A percentile compares a stretch with the other conserved stretches of the same genome.
These are phyloP conservation scores for Ennomos quercinarius DNA, from an alignment of 2,888 invertebrate species.

Conservation along the genomic window DNA sequence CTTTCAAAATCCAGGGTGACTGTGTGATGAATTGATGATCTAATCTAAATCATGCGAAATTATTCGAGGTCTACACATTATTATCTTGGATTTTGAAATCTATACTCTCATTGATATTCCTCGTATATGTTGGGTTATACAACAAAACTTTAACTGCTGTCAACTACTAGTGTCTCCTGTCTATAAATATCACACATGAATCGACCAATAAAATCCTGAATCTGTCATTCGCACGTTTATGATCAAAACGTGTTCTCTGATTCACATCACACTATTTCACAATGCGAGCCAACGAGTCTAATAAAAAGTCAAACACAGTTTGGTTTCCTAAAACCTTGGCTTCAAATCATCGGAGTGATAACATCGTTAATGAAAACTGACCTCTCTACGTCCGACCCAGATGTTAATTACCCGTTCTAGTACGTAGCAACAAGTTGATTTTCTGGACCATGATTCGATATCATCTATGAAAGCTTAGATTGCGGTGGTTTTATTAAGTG, in stretches of 20 bases:
- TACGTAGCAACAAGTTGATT: conserved; percentile 38
- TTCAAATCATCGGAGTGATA: conserved; percentile 69
- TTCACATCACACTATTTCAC: conserved; percentile 29
- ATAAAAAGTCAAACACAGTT: conserved; percentile 39
- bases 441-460: conserved; percentile 33
- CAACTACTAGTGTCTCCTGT: not conserved
- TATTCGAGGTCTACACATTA: no score
- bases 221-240: conserved; percentile 22
- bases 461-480: conserved; percentile 23
- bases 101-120: no score
- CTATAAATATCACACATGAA: conserved; percentile 2
- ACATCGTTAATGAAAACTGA: conserved; percentile 75
- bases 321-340: conserved; percentile 73
- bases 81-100: no score
- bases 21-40: no score
- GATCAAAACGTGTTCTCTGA: conserved; percentile 26
- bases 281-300: conserved; percentile 33
- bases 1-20: no score
- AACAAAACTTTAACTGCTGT: not conserved
- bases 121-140: no score
- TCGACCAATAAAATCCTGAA: conserved; percentile 15
- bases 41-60: no score
- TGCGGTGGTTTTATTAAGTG: conserved; percentile 12
- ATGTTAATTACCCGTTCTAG: conserved; percentile 59
- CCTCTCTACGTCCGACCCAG: conserved; percentile 78